These are phyloP conservation scores for Alectura lathami DNA, from an alignment of 2,113 vertebrate species.

Conservation along the genomic window DNA sequence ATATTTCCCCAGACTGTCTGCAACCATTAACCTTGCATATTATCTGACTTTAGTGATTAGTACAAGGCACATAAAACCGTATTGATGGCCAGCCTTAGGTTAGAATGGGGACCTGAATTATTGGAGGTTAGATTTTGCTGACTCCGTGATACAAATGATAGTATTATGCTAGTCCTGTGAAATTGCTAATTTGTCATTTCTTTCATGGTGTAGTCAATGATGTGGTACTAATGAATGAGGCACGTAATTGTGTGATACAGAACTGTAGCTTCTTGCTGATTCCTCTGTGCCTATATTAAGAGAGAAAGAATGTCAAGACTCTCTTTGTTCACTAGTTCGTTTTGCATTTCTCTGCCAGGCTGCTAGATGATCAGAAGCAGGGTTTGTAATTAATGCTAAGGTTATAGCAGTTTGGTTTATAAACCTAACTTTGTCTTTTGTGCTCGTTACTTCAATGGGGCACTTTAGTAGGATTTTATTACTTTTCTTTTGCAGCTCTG, in stretches of 20 bases:
- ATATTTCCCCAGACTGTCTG: slow-evolving; percentile 81
- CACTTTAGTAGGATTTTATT: not conserved
- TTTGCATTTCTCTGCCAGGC: not conserved
- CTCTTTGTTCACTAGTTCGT: slow-evolving; percentile 58
- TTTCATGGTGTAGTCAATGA: slow-evolving; percentile 79
- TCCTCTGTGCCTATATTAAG: not conserved
- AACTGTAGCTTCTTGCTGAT: slow-evolving; percentile 52
- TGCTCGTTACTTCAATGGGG: not conserved
- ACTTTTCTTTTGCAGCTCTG: not conserved
- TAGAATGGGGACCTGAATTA: slow-evolving; percentile 79
- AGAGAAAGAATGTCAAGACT: slow-evolving; percentile 1
- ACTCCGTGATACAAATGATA: slow-evolving; percentile 87
- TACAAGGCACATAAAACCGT: slow-evolving; percentile 80
- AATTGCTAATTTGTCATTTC: slow-evolving; percentile 87
- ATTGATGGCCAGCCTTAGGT: slow-evolving; percentile 77
- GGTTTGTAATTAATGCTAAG: not conserved
- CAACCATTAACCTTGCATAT: slow-evolving; percentile 86
- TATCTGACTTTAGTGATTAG: slow-evolving; percentile 89
- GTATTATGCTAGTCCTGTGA: slow-evolving; percentile 71
- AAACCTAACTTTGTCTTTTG: not conserved
- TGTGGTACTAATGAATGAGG: slow-evolving; percentile 78
- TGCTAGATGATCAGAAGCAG: not conserved
- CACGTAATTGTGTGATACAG: slow-evolving; percentile 42
- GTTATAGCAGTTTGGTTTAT: not conserved
- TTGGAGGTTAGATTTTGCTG: slow-evolving; percentile 83